Base-by-base conservation (phyloP, 2,888 invertebrate species). In the Xanthia icteritia region DNA sequence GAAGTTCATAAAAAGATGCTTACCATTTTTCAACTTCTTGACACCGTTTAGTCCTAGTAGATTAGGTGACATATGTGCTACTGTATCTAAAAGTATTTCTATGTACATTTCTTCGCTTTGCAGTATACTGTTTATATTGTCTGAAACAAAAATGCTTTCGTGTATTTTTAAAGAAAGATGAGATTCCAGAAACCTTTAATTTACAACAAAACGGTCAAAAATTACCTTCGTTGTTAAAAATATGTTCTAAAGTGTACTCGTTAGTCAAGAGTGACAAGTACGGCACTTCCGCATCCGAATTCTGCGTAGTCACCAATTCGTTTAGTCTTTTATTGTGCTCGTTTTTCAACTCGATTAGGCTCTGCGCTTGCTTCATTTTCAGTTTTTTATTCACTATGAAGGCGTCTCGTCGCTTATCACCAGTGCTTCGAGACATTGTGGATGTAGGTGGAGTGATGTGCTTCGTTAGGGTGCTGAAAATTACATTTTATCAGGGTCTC, bases 91-190 rank as follows among this genome's bases (percentile, higher is more conserved):
- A 71, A 98, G 92, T 82, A 97, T 97, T 83, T 97, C 95, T 74
- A 98, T 97, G 89, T 97, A 97, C 79, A 97, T 97, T 91, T 98
- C 97, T 95, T 98, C 98, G 78, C 97, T 97, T 88, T 97, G 97
- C 56, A 98, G 97, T 68, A 98, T 96, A 79, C 97, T 97, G 87
- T 98, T 97, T 45, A 98, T 97, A 86, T 97, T 97, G 87, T 97
- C 97, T 97, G 91, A 60, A 92, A 91, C 17, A 66, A 54, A 68
- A 56, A 45, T 2, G 4, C 36, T 0, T 6, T n/a, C 51, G 15
- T 36, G 15, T 69, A 31, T 71, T 48, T 51, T 31, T 42, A 20
- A 4, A 56, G 4, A 56, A 48, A 31, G 3, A 23, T 20, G 1
- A 31, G 11, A 0, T 1, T 11, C 1, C 5, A 23, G 54, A 56